Evolutionary conservation across 2,113 vertebrate species (phyloP).

Genomic region (Rissa tridactyla): DNA sequence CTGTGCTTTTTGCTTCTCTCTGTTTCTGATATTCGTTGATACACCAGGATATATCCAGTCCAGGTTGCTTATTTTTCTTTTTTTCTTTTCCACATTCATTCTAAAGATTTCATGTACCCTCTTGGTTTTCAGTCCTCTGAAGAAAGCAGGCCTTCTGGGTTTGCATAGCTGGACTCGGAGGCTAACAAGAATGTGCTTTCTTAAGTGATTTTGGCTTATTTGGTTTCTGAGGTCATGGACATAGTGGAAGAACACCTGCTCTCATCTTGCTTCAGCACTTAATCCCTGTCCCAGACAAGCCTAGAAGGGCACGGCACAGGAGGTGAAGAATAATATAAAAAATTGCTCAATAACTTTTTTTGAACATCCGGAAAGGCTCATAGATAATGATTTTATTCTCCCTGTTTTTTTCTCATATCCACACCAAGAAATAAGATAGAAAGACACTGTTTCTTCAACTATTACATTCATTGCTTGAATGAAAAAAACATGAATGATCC

Average conservation of each 20-base stretch:
- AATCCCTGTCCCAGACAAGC: slow-evolving; percentile 39
- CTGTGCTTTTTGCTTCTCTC: not conserved
- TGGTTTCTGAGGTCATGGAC: slow-evolving; percentile 18
- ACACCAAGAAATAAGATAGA: not conserved
- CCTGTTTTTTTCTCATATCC: not conserved
- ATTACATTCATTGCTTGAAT: not conserved
- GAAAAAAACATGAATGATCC: not conserved
- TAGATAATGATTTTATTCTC: not conserved
- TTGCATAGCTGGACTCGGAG: not conserved
- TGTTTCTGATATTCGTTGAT: not conserved
- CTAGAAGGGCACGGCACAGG: not conserved
- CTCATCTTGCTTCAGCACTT: slow-evolving; percentile 19
- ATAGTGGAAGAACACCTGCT: slow-evolving; percentile 41
- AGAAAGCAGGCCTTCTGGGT: not conserved
- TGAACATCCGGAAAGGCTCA: not conserved
- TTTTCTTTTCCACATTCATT: not conserved
- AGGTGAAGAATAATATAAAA: slow-evolving; percentile 13
- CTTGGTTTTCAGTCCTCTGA: not conserved
- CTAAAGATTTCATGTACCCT: not conserved
- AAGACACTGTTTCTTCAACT: not conserved
- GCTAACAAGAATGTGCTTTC: slow-evolving; percentile 7
- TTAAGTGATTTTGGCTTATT: slow-evolving; percentile 29
- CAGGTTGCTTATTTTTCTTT: not conserved
- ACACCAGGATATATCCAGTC: not conserved
- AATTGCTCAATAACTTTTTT: not conserved